Conservation (phyloP, 2,888 invertebrate genomes). For the Erebia aethiops region DNA sequence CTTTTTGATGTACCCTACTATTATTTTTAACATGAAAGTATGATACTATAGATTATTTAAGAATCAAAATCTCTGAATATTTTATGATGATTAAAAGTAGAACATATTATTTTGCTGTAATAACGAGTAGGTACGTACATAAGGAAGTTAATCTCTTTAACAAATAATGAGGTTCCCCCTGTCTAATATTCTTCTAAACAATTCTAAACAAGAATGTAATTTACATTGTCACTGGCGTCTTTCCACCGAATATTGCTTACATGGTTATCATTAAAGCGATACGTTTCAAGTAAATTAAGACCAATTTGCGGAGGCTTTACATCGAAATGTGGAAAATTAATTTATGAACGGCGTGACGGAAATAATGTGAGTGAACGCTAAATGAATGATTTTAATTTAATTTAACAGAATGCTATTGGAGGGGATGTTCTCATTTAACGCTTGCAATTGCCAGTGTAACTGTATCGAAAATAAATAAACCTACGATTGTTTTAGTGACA, state of each 20-base stretch:
- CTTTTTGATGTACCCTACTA: neutral
- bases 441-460: slow-evolving; percentile 30
- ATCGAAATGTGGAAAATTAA: slow-evolving; percentile 73
- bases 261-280: slow-evolving; percentile 73
- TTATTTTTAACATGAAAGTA: too few species aligned
- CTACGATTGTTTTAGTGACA: slow-evolving; percentile 2
- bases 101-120: neutral
- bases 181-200: slow-evolving; percentile 13
- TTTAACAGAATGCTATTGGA: slow-evolving; percentile 47
- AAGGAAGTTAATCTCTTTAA: slow-evolving; percentile 16
- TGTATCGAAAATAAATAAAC: slow-evolving; percentile 19
- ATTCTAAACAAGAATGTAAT: slow-evolving; percentile 25
- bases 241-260: slow-evolving; percentile 64
- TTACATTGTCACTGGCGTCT: slow-evolving; percentile 28
- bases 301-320: slow-evolving; percentile 77
- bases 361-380: slow-evolving; percentile 69
- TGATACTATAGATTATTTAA: too few species aligned
- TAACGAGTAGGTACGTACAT: neutral
- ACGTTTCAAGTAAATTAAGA: slow-evolving; percentile 78
- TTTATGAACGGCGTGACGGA: slow-evolving; percentile 68
- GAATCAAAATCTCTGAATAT: neutral
- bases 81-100: neutral
- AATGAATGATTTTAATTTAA: slow-evolving; percentile 69
- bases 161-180: slow-evolving; percentile 12
- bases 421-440: slow-evolving; percentile 34